phyloP scores from a whole-genome alignment of 2,888 invertebrate species.

The Saturnia pavonia region DNA sequence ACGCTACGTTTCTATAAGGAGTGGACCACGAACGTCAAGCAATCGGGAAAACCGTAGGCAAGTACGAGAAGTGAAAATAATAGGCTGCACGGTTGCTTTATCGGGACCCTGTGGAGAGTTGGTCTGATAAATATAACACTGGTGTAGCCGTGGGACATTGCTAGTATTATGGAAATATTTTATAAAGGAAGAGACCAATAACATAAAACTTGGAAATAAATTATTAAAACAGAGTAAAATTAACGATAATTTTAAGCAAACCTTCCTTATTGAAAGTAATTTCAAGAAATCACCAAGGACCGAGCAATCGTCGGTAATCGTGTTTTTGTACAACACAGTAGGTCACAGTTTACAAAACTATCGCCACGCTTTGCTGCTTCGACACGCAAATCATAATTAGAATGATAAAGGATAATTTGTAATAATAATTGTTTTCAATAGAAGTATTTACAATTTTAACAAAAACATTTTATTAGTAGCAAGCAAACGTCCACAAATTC shows the following conservation, averaged over 20 bases:
- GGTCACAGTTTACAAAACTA: slow-evolving; percentile 62
- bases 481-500: too few relatives aligned
- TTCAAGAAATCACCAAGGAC: slow-evolving; percentile 60
- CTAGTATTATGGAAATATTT: background rate
- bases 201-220: background rate
- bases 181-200: background rate
- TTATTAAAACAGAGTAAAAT: background rate
- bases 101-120: too few relatives aligned
- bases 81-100: too few relatives aligned
- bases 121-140: too few relatives aligned
- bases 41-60: too few relatives aligned
- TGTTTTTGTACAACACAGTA: slow-evolving; percentile 56
- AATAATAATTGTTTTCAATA: too few relatives aligned
- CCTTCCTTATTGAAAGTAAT: background rate
- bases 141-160: too few relatives aligned
- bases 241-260: background rate
- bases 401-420: slow-evolving; percentile 30
- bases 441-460: too few relatives aligned
- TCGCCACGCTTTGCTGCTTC: slow-evolving; percentile 59
- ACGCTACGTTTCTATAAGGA: too few relatives aligned
- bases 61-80: too few relatives aligned
- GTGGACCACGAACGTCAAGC: too few relatives aligned
- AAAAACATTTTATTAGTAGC: too few relatives aligned
- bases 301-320: slow-evolving; percentile 41
- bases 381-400: slow-evolving; percentile 53